Evolutionary conservation across 2,113 vertebrate genomes (phyloP).

Genomic region (Grammomys dolichurus): DNA sequence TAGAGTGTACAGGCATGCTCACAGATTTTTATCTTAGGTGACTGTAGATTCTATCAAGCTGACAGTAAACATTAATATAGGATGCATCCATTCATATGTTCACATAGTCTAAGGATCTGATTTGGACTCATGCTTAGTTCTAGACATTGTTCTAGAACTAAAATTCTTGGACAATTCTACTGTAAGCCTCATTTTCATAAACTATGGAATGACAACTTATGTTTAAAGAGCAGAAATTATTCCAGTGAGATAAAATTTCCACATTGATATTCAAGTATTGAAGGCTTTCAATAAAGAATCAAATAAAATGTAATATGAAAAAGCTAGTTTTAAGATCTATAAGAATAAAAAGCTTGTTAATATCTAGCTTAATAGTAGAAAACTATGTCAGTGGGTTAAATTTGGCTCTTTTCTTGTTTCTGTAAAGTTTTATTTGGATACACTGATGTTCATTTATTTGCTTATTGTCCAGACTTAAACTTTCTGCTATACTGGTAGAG

Average conservation of each 20-base stretch:
- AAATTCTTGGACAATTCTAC: not conserved
- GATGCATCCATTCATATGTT: not conserved
- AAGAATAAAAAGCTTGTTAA: not conserved
- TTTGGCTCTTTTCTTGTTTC: not conserved
- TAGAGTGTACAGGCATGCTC: not conserved
- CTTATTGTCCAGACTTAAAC: not conserved
- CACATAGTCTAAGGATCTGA: not conserved
- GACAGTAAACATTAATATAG: not conserved
- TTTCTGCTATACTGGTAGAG: not conserved
- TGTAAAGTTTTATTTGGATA: constrained; percentile 41
- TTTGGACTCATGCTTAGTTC: not conserved
- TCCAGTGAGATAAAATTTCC: not conserved
- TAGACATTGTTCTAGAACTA: not conserved
- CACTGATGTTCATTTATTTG: not conserved
- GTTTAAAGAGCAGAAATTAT: not conserved
- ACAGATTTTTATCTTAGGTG: too few species aligned
- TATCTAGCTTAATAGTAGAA: not conserved
- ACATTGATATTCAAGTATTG: not conserved
- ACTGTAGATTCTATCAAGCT: not conserved
- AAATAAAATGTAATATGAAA: not conserved
- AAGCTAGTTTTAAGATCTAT: not conserved
- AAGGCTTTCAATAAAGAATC: not conserved
- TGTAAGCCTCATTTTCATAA: not conserved
- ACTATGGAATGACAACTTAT: not conserved
- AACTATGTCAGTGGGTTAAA: not conserved